phyloP scores from a whole-genome alignment of 2,797 vertebrate genomes.

The Scolopax bukidnonensis region DNA sequence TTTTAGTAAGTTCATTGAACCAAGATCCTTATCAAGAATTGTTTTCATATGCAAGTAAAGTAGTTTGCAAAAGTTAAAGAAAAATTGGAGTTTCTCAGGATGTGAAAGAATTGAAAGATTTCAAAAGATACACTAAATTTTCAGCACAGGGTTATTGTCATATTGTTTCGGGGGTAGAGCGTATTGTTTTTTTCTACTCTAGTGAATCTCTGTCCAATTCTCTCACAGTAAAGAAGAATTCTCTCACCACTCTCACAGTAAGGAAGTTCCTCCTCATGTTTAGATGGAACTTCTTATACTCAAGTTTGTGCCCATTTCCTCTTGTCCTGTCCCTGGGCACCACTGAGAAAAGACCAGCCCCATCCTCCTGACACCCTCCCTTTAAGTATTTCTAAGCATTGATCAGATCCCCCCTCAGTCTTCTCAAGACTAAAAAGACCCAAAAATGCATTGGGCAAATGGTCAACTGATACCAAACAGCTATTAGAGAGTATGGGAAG shows the following conservation, averaged over 20 bases:
- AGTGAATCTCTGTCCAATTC: neutral
- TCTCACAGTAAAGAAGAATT: neutral
- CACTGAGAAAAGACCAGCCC: too few species aligned
- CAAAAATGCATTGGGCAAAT: neutral
- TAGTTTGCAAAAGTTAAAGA: neutral
- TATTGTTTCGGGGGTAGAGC: neutral
- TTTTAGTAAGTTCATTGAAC: too few species aligned
- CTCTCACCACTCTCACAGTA: neutral
- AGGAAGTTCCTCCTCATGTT: neutral
- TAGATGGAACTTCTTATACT: too few species aligned
- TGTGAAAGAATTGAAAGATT: neutral
- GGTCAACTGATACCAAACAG: neutral
- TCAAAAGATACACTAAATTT: neutral
- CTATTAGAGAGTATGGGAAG: neutral
- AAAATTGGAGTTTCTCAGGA: neutral
- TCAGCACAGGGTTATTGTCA: neutral
- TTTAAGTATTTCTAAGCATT: neutral
- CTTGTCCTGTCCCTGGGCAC: too few species aligned
- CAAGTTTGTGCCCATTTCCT: too few species aligned
- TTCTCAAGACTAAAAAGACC: too few species aligned
- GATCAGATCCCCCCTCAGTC: too few species aligned
- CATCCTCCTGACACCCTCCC: too few species aligned
- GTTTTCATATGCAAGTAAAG: neutral
- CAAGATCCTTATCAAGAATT: neutral
- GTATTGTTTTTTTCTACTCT: neutral